Evolutionary conservation across 2,888 invertebrate genomes (phyloP).

Genomic region (Entomobrya multifasciata): DNA sequence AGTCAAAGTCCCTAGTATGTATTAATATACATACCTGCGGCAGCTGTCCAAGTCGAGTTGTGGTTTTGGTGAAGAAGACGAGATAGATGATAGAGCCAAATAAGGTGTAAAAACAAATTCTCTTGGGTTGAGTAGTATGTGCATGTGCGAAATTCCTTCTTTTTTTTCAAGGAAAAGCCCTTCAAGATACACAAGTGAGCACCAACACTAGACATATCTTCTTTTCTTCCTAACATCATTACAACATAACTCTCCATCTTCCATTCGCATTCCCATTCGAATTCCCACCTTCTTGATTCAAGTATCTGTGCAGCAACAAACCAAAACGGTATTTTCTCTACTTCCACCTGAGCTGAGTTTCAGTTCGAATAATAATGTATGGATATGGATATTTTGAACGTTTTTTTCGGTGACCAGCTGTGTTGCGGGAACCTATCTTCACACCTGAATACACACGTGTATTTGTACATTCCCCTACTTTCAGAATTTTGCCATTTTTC

Average conservation of each 20-base stretch:
- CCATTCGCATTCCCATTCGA: no score
- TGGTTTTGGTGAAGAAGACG: not conserved
- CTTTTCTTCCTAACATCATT: not conserved
- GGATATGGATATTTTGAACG: not conserved
- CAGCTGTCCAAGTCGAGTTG: not conserved
- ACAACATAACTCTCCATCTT: constrained; percentile 10
- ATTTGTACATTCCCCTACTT: no score
- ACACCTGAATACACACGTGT: not conserved
- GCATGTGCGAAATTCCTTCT: not conserved
- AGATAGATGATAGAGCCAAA: not conserved
- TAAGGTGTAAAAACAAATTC: constrained; percentile 24
- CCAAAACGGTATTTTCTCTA: not conserved
- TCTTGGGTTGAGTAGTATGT: not conserved
- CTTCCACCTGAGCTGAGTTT: constrained; percentile 2
- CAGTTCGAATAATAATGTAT: not conserved
- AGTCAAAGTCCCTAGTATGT: not conserved
- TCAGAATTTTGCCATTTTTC: no score
- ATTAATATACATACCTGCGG: not conserved
- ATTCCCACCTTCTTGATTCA: constrained; percentile 1
- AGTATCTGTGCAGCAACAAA: not conserved
- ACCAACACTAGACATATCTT: no score
- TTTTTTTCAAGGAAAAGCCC: not conserved
- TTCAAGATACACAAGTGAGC: constrained; percentile 16
- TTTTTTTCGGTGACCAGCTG: constrained; percentile 8
- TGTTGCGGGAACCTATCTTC: not conserved